Base-by-base conservation (phyloP, 2,888 invertebrate species). In the Periphyllus acericola region DNA sequence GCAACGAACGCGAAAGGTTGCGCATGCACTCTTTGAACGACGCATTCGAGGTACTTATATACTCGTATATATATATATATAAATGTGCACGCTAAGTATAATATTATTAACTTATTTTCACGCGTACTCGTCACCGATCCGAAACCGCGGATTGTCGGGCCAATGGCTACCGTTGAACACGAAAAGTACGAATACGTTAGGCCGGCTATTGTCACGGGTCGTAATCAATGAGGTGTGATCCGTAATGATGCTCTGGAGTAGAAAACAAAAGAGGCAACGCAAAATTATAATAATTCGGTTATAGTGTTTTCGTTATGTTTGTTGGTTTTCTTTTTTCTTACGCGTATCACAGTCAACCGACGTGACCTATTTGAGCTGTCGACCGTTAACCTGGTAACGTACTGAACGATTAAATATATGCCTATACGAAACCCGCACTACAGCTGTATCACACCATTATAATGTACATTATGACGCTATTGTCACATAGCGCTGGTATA, bases 21-120 rank as follows among this genome's bases (percentile, higher is more conserved):
- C 93, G 97, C 90, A 97, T 97, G 97, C 97, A 97, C 92, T 96
- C 96, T 84, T 93, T 97, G 89, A 97, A 97, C 91, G 96, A 97
- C 91, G 97, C 97, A 29, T 97, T 97, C 92, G 96, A 96, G 94
- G 96, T 95, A 40, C n/a, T n/a, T n/a, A n/a, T n/a, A n/a, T n/a
- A n/a, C n/a, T n/a, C n/a, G n/a, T n/a, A n/a, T n/a, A n/a, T n/a
- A n/a, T n/a, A n/a, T n/a, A n/a, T n/a, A n/a, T n/a, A n/a, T n/a
- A n/a, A n/a, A n/a, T n/a, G 6, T 6, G 14, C 25, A 25, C 60
- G 60, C 5, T 60, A 60, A 19, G 19, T 60, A 60, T 2, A 25
- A 25, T 21, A 21, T 60, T 21, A 19, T 46, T 46, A 11, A 46
- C n/a, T n/a, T 11, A 46, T 46, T 46, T 36, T 46, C 21, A 60